Evolutionary conservation across 2,113 vertebrate genomes (phyloP), one percentile per base, ranked within the genome.

Genomic region (Urocynchramus pylzowi): DNA sequence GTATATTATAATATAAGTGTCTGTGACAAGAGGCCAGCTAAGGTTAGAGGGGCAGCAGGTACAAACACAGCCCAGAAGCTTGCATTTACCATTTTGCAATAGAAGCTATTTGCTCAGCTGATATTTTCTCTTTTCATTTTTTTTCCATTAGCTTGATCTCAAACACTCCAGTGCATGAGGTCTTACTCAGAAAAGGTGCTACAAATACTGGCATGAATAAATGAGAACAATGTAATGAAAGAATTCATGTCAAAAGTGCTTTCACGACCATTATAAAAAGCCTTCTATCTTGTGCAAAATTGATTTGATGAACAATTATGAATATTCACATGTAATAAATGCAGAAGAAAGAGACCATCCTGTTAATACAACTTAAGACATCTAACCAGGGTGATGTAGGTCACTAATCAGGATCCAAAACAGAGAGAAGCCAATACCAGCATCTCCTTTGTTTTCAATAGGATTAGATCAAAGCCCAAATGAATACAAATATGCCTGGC

Each of bases 241-340:
- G 10, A 24, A 67, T 60, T 93, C 61, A 26, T 73, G 57, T 65
- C 85, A n/a, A 28, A 83, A 90, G 53, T 37, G 53, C 41, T 84
- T 79, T 87, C 87, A 68, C 7, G 2, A 47, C 39, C 33, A 16
- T 84, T 77, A 84, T 56, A 56, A 93, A 94, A 93, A 94, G 60
- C 74, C 31, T 75, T 67, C 64, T 64, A 82, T 79, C 87, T 78
- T 16, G 27, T 59, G 37, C n/a, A 88, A 89, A 95, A 91, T 69
- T 80, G 50, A 92, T 92, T 88, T 68, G 63, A 82, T 92, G 90
- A 88, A 88, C 57, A 93, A 65, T 90, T 85, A 90, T 42, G 45
- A 91, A 90, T 94, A 93, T 85, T 87, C 79, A 90, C 70, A 80
- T 3, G 2, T 83, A 92, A 87, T 87, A 75, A 85, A 61, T 74